A percentile compares a stretch with the other conserved stretches of the same genome.
Conservation (phyloP, 2,113 vertebrate species). For the Callionymus lyra region DNA sequence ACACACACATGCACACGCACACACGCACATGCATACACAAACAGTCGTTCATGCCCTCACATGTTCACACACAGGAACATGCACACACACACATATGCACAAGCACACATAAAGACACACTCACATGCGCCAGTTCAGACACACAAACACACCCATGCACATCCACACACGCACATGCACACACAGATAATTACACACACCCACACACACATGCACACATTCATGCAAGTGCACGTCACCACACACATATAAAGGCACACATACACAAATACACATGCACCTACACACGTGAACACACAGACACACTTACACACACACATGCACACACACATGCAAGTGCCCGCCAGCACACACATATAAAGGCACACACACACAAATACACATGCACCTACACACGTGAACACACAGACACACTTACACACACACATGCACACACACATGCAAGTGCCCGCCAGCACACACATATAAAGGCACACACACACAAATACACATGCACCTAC, state of each 20-base stretch:
- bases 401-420: neutral
- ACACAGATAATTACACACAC: neutral
- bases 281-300: no score
- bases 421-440: neutral
- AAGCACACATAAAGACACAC: neutral
- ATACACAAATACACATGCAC: no score
- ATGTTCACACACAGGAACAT: neutral
- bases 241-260: no score
- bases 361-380: neutral
- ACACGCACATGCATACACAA: neutral
- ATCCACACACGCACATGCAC: neutral
- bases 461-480: no score
- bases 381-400: neutral
- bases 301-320: no score
- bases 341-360: neutral
- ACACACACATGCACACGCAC: neutral
- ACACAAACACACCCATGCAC: neutral
- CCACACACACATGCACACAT: neutral
- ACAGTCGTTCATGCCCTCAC: no score
- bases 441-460: no score
- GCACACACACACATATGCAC: neutral
- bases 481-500: slow-evolving; percentile 3
- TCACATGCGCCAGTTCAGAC: neutral
- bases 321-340: neutral
- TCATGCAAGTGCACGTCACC: no score